Base-by-base conservation (phyloP, 1,140 invertebrate species). In the Antheraea mylitta region DNA sequence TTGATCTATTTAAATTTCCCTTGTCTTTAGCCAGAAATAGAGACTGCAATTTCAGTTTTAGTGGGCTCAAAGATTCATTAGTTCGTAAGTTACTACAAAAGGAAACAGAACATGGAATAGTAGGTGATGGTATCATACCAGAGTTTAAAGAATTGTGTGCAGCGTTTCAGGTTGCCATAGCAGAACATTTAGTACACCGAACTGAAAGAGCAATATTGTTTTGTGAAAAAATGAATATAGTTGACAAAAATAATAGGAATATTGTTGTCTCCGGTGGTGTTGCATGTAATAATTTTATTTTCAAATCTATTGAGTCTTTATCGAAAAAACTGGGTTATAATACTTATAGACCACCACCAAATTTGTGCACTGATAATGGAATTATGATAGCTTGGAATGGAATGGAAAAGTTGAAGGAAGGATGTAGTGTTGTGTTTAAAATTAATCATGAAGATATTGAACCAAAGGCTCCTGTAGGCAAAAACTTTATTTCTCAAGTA, bases 381-480 rank as follows among this genome's bases (percentile, higher is more conserved):
- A 94, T 99, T n/a, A 99, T 99, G 99, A 98, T 99, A 75, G 99
- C 99, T 19, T 99, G 99, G 99, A 99, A 99, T 94, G 98, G 97
- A 9, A 92, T 98, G 45, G 98, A 99, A 91, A 96, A 95, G 85
- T 81, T 88, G 48, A 82, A 68, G 67, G 80, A 73, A 61, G 36
- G 74, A 19, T 70, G 68, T 87, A 89, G 75, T 71, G 71, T 75
- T 71, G 53, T 60, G 63, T 59, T 59, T 53, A 66, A 77, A 65
- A 60, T 82, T 16, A 37, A 75, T 19, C 6, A 81, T 18, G 74
- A 77, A 61, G 74, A 82, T 68, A 75, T 90, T 66, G 76, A 84
- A 48, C 82, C 88, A 30, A 75, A 68, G 72, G 79, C 85, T 64
- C 78, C 81, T 36, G 74, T 90, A 67, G 88, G 87, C 53, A 71